Evolutionary conservation across 2,797 vertebrate species (phyloP).

Genomic region (Botia almorhae): DNA sequence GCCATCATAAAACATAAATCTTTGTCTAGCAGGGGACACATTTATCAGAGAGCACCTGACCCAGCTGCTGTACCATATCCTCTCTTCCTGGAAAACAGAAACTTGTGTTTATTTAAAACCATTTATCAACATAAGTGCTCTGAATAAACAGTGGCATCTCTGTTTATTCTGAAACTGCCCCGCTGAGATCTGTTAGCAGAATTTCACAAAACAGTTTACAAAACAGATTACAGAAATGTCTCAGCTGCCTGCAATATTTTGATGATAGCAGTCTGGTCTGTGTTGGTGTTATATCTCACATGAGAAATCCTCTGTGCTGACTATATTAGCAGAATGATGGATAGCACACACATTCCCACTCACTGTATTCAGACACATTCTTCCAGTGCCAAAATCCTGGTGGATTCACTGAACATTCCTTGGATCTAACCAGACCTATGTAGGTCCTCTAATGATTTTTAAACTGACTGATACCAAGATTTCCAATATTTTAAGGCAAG

Average conservation of each 20-base stretch:
- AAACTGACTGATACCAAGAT: neutral
- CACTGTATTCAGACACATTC: conserved; percentile 66
- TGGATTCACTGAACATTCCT: conserved; percentile 39
- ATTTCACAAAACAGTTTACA: conserved; percentile 41
- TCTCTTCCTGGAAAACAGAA: conserved; percentile 29
- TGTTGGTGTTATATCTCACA: conserved; percentile 45
- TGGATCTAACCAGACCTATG: neutral
- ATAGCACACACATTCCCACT: conserved; percentile 67
- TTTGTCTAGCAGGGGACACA: neutral
- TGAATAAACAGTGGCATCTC: conserved; percentile 36
- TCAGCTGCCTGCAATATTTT: conserved; percentile 40
- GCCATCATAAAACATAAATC: conserved; percentile 5
- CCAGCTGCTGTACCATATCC: conserved; percentile 11
- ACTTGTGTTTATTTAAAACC: conserved; percentile 22
- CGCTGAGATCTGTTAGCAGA: conserved; percentile 39
- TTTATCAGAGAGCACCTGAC: conserved; percentile 20
- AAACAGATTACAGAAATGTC: conserved; percentile 38
- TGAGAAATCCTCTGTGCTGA: conserved; percentile 26
- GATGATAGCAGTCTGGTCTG: conserved; percentile 17
- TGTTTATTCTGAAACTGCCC: conserved; percentile 41
- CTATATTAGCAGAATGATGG: conserved; percentile 64
- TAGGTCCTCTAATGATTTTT: neutral
- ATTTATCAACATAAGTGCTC: conserved; percentile 43
- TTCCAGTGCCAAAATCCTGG: conserved; percentile 58
- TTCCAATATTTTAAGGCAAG: too few relatives aligned